Evolutionary conservation across 2,888 invertebrate species (phyloP).

Genomic region (Pterostichus madidus): DNA sequence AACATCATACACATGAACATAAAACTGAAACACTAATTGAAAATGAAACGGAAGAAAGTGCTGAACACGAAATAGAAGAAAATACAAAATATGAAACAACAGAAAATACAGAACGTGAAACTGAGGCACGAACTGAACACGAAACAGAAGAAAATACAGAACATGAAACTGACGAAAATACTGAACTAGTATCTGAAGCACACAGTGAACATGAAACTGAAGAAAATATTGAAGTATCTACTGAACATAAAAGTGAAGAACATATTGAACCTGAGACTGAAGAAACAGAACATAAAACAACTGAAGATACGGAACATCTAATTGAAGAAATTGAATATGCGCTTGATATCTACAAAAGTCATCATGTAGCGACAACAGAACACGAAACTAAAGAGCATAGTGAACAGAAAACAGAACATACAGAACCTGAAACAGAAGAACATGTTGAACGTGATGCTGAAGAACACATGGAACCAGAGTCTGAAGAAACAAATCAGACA

Average conservation of each 20-base stretch:
- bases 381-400: neutral
- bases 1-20: slow-evolving; percentile 6
- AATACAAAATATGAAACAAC: neutral
- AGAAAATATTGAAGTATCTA: neutral
- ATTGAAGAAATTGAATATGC: slow-evolving; percentile 32
- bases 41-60: neutral
- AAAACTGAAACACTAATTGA: neutral
- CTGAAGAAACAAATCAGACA: neutral
- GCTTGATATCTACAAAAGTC: slow-evolving; percentile 27
- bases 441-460: neutral
- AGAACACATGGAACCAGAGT: neutral
- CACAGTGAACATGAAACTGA: neutral
- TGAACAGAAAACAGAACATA: slow-evolving; percentile 34
- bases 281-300: neutral
- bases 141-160: neutral
- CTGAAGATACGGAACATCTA: slow-evolving; percentile 3
- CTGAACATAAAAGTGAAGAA: slow-evolving; percentile 4
- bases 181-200: neutral
- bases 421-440: slow-evolving; percentile 22
- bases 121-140: neutral
- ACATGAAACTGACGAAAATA: neutral
- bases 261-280: neutral
- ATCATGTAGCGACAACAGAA: slow-evolving; percentile 7
- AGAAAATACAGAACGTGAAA: neutral
- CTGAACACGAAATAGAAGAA: slow-evolving; percentile 21